Evolutionary conservation across 53 echinoderm and acorn worm species (phyloP), one percentile per base, ranked within the genome.

Genomic region (Paelopatides confundens): DNA sequence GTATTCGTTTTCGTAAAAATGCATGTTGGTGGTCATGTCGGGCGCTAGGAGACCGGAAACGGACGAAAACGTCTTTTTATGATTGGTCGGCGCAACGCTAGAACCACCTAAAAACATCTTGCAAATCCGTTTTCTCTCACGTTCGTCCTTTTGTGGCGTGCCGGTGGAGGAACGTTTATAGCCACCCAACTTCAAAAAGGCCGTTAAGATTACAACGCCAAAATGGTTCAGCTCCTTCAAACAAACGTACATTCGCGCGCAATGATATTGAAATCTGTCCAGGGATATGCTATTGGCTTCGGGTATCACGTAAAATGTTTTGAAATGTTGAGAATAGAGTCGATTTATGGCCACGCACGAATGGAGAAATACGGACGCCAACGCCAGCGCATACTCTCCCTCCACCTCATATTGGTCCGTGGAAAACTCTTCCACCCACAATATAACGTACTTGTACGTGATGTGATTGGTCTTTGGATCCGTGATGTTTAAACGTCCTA

Each of bases 401-500:
- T 30, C 66, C 1, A 15, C 33, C 33, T 66, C 29, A 2, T 27
- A 14, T 30, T 30, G 29, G 4, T 26, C 23, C 14, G 66, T 66
- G 31, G 66, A 24, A 30, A 66, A 66, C 29, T 66, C 66, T 30
- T 66, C 66, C 0, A 66, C 66, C 66, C 66, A 66, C 66, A 66
- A 31, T 28, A 66, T 66, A 2, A 66, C 33, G 31, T 66, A 66
- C 4, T 66, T 26, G 14, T 66, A 30, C 27, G 3, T 28, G 14
- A 27, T 30, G 23, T 30, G 27, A 28, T 33, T 14, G 23, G 31
- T 28, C 28, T 31, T 30, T 31, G 27, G 27, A 11, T 66, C 31
- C 0, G 29, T 30, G 29, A 26, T 29, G 3, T 26, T 66, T 24
- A 30, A 26, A 4, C 66, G 27, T 66, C 27, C 33, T 4, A 66